A percentile compares a stretch with the other conserved stretches of the same genome.
Conservation (phyloP, 2,113 vertebrate genomes). For the Speoplatyrhinus poulsoni region DNA sequence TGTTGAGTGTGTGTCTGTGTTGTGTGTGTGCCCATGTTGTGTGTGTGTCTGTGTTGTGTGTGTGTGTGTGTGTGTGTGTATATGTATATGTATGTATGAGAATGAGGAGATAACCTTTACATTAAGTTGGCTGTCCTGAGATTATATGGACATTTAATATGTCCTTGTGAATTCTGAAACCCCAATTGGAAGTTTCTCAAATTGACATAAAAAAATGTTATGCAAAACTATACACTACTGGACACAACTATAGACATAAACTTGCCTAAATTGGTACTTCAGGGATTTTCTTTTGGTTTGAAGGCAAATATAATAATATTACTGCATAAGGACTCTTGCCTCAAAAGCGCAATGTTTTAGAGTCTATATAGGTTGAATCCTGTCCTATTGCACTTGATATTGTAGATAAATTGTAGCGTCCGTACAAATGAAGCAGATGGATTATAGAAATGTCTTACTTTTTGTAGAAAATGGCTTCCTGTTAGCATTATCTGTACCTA, state of each 20-base stretch:
- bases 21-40: too few relatives aligned
- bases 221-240: constrained; percentile 17
- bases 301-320: too few relatives aligned
- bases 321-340: background rate
- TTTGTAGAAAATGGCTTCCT: constrained; percentile 6
- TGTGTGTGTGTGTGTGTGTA: too few relatives aligned
- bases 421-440: constrained; percentile 7
- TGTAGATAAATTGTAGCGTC: constrained; percentile 6
- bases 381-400: constrained; percentile 7
- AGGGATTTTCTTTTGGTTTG: constrained; percentile 9
- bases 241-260: constrained; percentile 1
- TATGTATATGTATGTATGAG: too few relatives aligned
- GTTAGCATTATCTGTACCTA: constrained; percentile 1
- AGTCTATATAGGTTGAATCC: constrained; percentile 21
- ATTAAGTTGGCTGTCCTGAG: background rate
- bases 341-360: constrained; percentile 9
- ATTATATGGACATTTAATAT: background rate
- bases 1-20: too few relatives aligned
- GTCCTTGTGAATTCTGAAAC: constrained; percentile 8
- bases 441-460: background rate
- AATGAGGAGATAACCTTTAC: background rate
- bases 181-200: constrained; percentile 27
- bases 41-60: too few relatives aligned
- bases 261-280: background rate
- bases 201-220: constrained; percentile 3